A percentile compares a stretch with the other conserved stretches of the same genome.
Conservation (phyloP, 2,888 invertebrate species). For the Drosophila anomalata region DNA sequence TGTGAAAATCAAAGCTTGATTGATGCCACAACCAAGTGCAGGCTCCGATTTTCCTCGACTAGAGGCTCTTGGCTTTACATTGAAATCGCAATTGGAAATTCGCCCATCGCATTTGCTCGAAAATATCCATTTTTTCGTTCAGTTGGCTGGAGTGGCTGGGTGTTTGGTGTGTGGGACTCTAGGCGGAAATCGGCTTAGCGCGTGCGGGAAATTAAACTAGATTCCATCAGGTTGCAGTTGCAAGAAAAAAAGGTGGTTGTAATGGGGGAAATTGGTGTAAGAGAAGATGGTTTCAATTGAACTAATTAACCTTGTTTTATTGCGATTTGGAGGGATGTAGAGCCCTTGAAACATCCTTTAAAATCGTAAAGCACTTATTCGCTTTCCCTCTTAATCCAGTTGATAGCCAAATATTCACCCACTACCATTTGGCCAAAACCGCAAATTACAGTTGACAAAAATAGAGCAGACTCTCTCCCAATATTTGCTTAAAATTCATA, state of each 20-base stretch:
- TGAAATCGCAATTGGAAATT: slow-evolving; percentile 32
- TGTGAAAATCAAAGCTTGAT: slow-evolving; percentile 79
- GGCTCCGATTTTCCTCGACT: slow-evolving; percentile 20
- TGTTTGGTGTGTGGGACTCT: slow-evolving; percentile 39
- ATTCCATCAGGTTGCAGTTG: slow-evolving; percentile 20
- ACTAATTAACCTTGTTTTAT: neutral
- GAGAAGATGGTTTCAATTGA: neutral
- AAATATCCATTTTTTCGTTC: neutral
- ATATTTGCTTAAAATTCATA: no score
- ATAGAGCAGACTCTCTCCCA: no score
- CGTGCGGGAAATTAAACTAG: slow-evolving; percentile 47
- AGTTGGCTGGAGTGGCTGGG: neutral
- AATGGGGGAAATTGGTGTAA: slow-evolving; percentile 6
- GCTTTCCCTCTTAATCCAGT: slow-evolving; percentile 14
- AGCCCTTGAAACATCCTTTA: neutral
- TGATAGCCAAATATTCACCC: neutral
- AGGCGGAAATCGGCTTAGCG: slow-evolving; percentile 52
- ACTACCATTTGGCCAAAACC: slow-evolving; percentile 29
- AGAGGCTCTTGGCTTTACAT: neutral
- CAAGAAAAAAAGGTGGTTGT: neutral
- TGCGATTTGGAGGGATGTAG: neutral
- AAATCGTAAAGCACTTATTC: neutral
- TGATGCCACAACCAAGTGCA: slow-evolving; percentile 69
- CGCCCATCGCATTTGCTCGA: slow-evolving; percentile 5
- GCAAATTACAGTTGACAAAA: slow-evolving; percentile 53